Percentiles rank a stretch among this genome's conserved stretches.
Conservation (phyloP, 2,113 vertebrate species). For the Phasianus colchicus region DNA sequence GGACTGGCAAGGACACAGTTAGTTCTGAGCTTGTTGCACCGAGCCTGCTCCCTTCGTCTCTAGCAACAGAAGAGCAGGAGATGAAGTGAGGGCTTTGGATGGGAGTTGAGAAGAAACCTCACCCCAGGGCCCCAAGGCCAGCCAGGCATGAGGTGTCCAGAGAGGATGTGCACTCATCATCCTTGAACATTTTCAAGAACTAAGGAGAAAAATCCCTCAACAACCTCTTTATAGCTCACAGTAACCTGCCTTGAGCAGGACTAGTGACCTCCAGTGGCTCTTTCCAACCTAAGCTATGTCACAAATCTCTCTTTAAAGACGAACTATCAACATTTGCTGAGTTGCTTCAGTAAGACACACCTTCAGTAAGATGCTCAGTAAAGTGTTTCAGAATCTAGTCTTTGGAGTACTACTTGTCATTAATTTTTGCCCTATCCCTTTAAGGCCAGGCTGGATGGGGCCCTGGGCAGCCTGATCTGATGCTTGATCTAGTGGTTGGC, state of each 20-base stretch:
- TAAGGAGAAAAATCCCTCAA: neutral
- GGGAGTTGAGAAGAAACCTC: neutral
- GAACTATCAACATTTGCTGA: neutral
- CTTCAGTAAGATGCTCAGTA: neutral
- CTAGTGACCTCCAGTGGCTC: neutral
- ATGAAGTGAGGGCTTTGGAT: accelerated
- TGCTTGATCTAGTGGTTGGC: too few relatives aligned
- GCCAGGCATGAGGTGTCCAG: neutral
- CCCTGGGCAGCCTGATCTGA: too few relatives aligned
- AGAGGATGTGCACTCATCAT: neutral
- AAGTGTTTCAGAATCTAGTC: neutral
- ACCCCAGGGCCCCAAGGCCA: neutral
- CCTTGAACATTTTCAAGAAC: neutral
- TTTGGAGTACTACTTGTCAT: neutral
- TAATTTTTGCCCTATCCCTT: neutral
- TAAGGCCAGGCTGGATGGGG: too few relatives aligned
- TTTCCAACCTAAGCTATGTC: neutral
- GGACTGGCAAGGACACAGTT: neutral
- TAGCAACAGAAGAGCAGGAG: accelerated
- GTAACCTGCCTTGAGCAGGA: neutral
- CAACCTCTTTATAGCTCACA: neutral
- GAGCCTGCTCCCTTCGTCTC: neutral
- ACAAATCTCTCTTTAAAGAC: neutral
- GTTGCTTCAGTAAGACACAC: neutral
- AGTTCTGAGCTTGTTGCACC: neutral